Percentiles rank a stretch among this genome's conserved stretches.
phyloP scores from a whole-genome alignment of 2,113 vertebrate species.

The Amblyornis subalaris region DNA sequence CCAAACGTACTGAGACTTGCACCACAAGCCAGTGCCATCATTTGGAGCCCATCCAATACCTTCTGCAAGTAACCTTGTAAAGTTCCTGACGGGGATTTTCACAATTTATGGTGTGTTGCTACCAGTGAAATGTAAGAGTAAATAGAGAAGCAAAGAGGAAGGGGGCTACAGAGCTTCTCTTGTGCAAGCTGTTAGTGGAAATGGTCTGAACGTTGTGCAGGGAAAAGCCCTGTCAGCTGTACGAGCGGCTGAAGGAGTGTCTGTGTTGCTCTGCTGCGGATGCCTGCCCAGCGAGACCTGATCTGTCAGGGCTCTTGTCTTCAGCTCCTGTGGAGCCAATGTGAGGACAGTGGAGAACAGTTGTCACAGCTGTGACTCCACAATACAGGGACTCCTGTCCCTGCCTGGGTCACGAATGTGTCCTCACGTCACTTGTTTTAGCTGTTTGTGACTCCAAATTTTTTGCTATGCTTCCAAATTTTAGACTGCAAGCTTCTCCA shows the following conservation, averaged over 20 bases:
- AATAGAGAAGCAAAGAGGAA: background rate
- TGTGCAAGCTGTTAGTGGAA: background rate
- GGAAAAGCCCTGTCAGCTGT: background rate
- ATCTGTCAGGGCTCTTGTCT: background rate
- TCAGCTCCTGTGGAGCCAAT: rapidly evolving
- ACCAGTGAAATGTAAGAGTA: background rate
- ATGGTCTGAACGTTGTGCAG: background rate
- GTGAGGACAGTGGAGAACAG: background rate
- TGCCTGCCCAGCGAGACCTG: background rate
- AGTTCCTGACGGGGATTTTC: background rate
- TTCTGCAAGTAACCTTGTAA: background rate
- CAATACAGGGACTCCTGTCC: background rate
- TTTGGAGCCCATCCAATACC: background rate
- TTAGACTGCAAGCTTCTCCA: background rate
- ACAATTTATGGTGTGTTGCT: background rate
- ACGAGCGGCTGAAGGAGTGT: background rate
- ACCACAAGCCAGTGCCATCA: background rate
- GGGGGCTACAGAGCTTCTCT: background rate
- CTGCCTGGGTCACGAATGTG: background rate
- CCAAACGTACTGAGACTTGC: background rate
- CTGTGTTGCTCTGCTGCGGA: background rate
- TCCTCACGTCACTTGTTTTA: background rate
- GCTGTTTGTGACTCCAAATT: background rate
- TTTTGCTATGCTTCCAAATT: background rate
- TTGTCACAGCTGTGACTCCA: background rate